Conservation (phyloP, 1,140 invertebrate species). For the Pogonomyrmex californicus region DNA sequence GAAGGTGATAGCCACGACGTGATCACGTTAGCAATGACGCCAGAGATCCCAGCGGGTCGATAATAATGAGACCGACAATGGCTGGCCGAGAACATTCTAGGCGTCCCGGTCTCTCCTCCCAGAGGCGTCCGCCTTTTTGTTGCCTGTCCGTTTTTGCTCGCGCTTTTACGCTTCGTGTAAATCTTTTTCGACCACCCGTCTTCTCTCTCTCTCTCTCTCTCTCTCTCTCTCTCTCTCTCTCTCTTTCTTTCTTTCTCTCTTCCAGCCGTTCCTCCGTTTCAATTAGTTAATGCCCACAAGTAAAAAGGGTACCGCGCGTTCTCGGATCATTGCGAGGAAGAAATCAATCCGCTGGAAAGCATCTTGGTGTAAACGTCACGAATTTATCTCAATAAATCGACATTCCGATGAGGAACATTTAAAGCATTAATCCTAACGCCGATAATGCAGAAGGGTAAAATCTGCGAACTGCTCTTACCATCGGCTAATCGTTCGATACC, state of each 20-base stretch:
- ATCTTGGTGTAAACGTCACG: background rate
- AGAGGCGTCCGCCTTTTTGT: background rate
- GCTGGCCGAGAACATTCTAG: conserved; percentile 65
- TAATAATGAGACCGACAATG: conserved; percentile 75
- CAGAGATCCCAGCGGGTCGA: conserved; percentile 71
- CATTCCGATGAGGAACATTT: background rate
- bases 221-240: background rate
- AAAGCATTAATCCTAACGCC: background rate
- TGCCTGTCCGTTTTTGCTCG: background rate
- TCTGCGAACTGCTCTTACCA: conserved; percentile 8
- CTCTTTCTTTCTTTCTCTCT: background rate
- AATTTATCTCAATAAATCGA: conserved; percentile 23
- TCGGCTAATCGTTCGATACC: conserved; percentile 28
- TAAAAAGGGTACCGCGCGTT: conserved; percentile 15
- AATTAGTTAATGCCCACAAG: conserved; percentile 41
- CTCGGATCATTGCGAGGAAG: background rate
- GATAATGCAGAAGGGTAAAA: conserved; percentile 15
- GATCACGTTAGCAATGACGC: conserved; percentile 74
- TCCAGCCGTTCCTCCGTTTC: background rate
- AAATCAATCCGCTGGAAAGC: conserved; percentile 12
- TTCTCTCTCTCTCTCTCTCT: background rate
- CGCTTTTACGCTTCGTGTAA: background rate
- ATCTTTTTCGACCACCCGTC: conserved; percentile 11
- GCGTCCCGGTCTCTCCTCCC: conserved; percentile 4
- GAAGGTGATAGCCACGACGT: conserved; percentile 73